Evolutionary conservation across 2,797 vertebrate species (phyloP), one percentile per base, ranked within the genome.

Genomic region (Siniperca undulata): DNA sequence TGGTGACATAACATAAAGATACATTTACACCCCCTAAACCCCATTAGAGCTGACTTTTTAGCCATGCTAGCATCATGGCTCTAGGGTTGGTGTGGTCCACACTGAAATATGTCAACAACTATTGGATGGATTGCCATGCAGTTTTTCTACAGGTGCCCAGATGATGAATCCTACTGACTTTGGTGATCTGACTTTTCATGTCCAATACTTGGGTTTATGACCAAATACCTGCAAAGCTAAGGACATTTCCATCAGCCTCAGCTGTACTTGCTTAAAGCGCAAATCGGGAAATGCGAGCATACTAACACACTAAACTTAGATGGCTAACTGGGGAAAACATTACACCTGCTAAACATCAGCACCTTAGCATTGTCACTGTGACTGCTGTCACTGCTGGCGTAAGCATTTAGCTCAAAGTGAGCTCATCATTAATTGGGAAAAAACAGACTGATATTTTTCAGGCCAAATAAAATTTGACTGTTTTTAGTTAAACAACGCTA

Each of bases 1-100:
- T 59, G 46, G 27, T 2, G 22, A 68, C 64, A 44, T 22, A 42
- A 56, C 22, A 70, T n/a, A 50, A 52, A 59, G 69, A 70, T 60
- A 64, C 1, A 69, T 86, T 72, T 72, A 48, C 24, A 68, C 1
- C 8, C 1, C 10, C 27, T 44, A n/a, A 56, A 20, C 10, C 10
- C 30, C 20, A 22, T 56, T 24, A 42, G 24, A 53, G 11, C 38
- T 38, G 24, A 66, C 60, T 20, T 44, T 36, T 42, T 44, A 76
- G 7, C 5, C 11, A 3, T 19, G 55, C 52, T 22, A 38, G 3
- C 10, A 13, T 50, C n/a, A 40, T 9, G 7, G 13, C n/a, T 68
- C 24, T 27, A 3, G 9, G 36, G 27, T 19, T 24, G 5, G 24
- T 59, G 56, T 56, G 19, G 19, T 7, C 3, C 20, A 46, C 7